Base-by-base conservation (phyloP, 2,113 vertebrate species). In the Gopherus evgoodei region DNA sequence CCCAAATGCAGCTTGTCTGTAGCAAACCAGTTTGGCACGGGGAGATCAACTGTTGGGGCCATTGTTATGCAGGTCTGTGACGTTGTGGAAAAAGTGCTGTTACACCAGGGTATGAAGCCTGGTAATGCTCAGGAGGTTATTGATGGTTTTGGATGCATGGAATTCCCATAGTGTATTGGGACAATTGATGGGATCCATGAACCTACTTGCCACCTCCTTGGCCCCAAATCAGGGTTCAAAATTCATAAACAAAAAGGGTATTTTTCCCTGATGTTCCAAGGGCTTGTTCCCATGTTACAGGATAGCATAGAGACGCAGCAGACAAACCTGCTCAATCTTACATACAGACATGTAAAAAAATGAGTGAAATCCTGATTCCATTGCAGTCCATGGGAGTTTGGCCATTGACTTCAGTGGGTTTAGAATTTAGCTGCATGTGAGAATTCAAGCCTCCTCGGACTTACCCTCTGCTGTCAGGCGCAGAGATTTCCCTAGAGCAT, bases 361-460 rank as follows among this genome's bases (percentile, higher is more conserved):
- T n/a, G 16, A 65, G 31, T 65, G 31, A 54, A 90, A 10, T 11
- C 4, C 0, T 14, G 24, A 0, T 89, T n/a, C 52, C 21, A 24
- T 57, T 42, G 8, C 44, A 38, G 11, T 88, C 81, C 38, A 27
- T 0, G 0, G 75, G 25, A 93, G 59, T 31, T 44, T 87, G 78
- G 4, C 25, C 44, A 4, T 54, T 62, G 76, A 9, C 88, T 91
- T 89, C 49, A 92, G 89, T 0, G 0, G 25, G 5, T 81, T 50
- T 19, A 50, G 80, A 62, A n/a, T 50, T 54, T 57, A 78, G 49
- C 80, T 91, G 76, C 38, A 84, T 54, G n/a, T 93, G 13, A 92
- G 90, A 81, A 42, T 44, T 44, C 38, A 44, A 76, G 38, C 38
- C 38, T 76, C 72, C 9, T 88, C 62, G 94, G 95, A 92, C 0